Evolutionary conservation across 1,140 invertebrate species (phyloP).

Genomic region (Calosoma granatense): DNA sequence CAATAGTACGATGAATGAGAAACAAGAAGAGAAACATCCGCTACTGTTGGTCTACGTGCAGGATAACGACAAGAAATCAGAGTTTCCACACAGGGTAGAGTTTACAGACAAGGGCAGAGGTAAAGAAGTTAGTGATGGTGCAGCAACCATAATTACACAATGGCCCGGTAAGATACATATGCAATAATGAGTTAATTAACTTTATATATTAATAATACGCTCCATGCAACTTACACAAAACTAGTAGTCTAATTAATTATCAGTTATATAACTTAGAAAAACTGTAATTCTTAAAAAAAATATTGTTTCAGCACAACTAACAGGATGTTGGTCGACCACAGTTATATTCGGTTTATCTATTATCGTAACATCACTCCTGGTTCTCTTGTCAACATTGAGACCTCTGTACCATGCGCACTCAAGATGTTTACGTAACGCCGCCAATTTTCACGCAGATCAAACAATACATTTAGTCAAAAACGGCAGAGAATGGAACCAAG

Average conservation of each 20-base stretch:
- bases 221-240: not conserved
- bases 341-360: constrained; percentile 19
- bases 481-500: constrained; percentile 17
- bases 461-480: constrained; percentile 23
- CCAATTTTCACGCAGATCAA: not conserved
- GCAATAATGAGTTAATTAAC: too few species aligned
- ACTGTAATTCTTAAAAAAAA: not conserved
- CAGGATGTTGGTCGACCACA: constrained; percentile 24
- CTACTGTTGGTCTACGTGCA: constrained; percentile 9
- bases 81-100: not conserved
- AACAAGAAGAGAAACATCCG: constrained; percentile 7
- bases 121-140: constrained; percentile 14
- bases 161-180: constrained; percentile 27
- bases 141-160: constrained; percentile 24
- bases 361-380: constrained; percentile 17
- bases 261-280: not conserved
- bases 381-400: constrained; percentile 21
- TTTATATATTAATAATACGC: too few species aligned
- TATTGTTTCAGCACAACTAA: constrained; percentile 25
- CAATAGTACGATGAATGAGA: not conserved
- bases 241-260: not conserved
- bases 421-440: constrained; percentile 10
- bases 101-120: constrained; percentile 1
- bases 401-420: not conserved
- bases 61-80: not conserved